A percentile compares a stretch with the other conserved stretches of the same genome.
These are phyloP conservation scores for Strigamia transsilvanica DNA, from an alignment of 2,888 invertebrate genomes.

Conservation along the genomic window DNA sequence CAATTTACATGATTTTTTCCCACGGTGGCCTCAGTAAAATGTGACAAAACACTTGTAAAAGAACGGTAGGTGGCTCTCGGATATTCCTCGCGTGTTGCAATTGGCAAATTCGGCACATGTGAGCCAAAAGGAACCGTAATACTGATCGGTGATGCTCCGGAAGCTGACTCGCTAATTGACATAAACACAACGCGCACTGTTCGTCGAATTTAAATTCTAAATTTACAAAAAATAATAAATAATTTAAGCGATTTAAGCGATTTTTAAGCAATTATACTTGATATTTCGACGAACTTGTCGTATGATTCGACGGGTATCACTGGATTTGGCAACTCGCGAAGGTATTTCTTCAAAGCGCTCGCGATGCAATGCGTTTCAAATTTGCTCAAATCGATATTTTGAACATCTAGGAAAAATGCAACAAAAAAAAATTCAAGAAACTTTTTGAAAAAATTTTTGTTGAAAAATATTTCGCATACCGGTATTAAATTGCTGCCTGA, in stretches of 20 bases:
- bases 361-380: slow-evolving; percentile 70
- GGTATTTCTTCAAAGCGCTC: slow-evolving; percentile 74
- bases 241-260: neutral
- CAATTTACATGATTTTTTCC: slow-evolving; percentile 75
- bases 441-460: neutral
- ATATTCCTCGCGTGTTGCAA: slow-evolving; percentile 73
- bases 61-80: slow-evolving; percentile 73
- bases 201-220: slow-evolving; percentile 66
- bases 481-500: slow-evolving; percentile 65
- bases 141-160: slow-evolving; percentile 73
- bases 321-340: slow-evolving; percentile 78
- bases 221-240: neutral
- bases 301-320: slow-evolving; percentile 79
- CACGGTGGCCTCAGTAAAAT: slow-evolving; percentile 78
- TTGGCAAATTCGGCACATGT: slow-evolving; percentile 76
- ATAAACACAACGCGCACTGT: slow-evolving; percentile 68
- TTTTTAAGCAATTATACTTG: slow-evolving; percentile 65
- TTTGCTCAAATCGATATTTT: slow-evolving; percentile 65
- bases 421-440: neutral
- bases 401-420: slow-evolving; percentile 57
- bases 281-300: slow-evolving; percentile 72
- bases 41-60: slow-evolving; percentile 77
- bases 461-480: slow-evolving; percentile 33
- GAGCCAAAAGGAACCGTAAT: slow-evolving; percentile 73
- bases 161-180: slow-evolving; percentile 70